Base-by-base conservation (phyloP, 1,140 invertebrate genomes). In the Bombus affinis region DNA sequence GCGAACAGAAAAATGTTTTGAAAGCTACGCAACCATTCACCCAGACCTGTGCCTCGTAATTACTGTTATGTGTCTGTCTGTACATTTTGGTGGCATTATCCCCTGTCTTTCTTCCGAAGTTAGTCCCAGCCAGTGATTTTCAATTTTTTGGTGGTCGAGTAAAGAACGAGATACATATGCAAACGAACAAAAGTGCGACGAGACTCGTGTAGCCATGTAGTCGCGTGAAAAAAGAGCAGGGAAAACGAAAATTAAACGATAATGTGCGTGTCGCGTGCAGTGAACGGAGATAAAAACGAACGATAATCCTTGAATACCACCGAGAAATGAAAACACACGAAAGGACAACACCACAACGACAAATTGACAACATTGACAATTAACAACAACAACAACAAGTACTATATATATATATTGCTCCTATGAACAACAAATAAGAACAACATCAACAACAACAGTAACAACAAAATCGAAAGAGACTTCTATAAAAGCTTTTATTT, bases 21-120 rank as follows among this genome's bases (percentile, higher is more conserved):
- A 39, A 76, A 82, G 47, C 22, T 53, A 79, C 83, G 80, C 83
- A 65, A 85, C 70, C 70, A 74, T 39, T 44, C 12, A 81, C 42
- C 39, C 42, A 37, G 44, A 42, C 47, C 68, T 28, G 66, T 72
- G 62, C 70, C 68, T 76, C 78, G 75, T 83, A 86, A 89, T 88
- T 70, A 83, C 91, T 93, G 93, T 94, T 94, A 94, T 95, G 93
- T 95, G 93, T 94, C 92, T 95, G 92, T 95, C 93, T 94, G 88
- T 94, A 93, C 75, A 72, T 82, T 83, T 91, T 90, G 89, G 59
- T 91, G 91, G 74, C 90, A 89, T 82, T 73, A 57, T 37, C 39
- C 70, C 57, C 68, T 76, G 47, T 72, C 59, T 62, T 32, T 88
- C 59, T 87, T 88, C 78, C 86, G 92, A 94, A 94, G 93, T 92